Evolutionary conservation across 2,113 vertebrate species (phyloP).

Genomic region (Nothocercus julius): DNA sequence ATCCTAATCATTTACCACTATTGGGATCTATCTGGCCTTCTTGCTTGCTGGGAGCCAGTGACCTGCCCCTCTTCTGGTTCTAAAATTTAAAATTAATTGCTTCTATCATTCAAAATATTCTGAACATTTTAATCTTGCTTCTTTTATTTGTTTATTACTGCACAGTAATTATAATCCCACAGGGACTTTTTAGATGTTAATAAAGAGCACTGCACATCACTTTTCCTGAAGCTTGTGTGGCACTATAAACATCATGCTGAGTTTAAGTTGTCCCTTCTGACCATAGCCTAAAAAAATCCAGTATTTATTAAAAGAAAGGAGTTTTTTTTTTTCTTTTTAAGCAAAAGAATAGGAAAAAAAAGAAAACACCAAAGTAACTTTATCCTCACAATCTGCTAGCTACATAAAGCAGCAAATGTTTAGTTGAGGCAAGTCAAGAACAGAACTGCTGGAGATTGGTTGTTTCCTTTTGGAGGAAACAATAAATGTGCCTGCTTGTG

Average conservation of each 20-base stretch:
- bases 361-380: slow-evolving; percentile 32
- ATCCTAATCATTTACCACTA: background rate
- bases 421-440: slow-evolving; percentile 82
- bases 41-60: rapidly evolving
- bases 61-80: background rate
- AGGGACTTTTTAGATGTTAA: slow-evolving; percentile 32
- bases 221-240: slow-evolving; percentile 65
- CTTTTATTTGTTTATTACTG: slow-evolving; percentile 56
- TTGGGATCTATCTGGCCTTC: background rate
- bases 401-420: slow-evolving; percentile 79
- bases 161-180: slow-evolving; percentile 26
- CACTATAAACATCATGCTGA: slow-evolving; percentile 55
- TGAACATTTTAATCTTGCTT: slow-evolving; percentile 48
- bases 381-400: slow-evolving; percentile 67
- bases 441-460: slow-evolving; percentile 76
- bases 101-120: slow-evolving; percentile 13
- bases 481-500: slow-evolving; percentile 85
- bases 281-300: slow-evolving; percentile 46
- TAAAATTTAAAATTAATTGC: slow-evolving; percentile 22
- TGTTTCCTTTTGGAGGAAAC: slow-evolving; percentile 92
- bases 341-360: slow-evolving; percentile 1
- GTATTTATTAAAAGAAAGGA: slow-evolving; percentile 44
- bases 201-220: slow-evolving; percentile 26
- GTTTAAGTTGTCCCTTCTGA: slow-evolving; percentile 63
- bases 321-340: background rate